Percentiles rank a stretch among this genome's conserved stretches.
Conservation (phyloP, 1,140 invertebrate genomes). For the Calycopis cecrops region DNA sequence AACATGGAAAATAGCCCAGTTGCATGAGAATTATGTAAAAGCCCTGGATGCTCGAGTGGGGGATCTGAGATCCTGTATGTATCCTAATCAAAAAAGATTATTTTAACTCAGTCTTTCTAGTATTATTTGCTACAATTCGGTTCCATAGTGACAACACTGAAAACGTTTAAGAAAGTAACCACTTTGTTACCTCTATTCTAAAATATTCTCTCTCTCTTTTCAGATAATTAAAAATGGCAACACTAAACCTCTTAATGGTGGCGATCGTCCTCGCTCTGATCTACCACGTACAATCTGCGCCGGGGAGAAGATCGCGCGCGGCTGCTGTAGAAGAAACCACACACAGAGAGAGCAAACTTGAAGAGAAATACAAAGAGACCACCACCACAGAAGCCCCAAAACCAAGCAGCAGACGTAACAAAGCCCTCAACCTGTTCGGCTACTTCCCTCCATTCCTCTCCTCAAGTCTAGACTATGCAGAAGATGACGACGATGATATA, state of each 20-base stretch:
- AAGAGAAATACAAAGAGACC: slow-evolving; percentile 54
- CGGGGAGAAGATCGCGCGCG: slow-evolving; percentile 51
- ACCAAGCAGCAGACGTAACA: slow-evolving; percentile 57
- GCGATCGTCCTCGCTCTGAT: slow-evolving; percentile 37
- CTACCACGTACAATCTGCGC: slow-evolving; percentile 41
- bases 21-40: no score
- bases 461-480: slow-evolving; percentile 58
- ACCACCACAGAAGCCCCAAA: slow-evolving; percentile 37
- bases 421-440: slow-evolving; percentile 65
- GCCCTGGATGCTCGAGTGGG: no score
- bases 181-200: no score
- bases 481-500: slow-evolving; percentile 65
- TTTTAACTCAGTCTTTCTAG: no score
- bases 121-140: no score
- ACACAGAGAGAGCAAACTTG: slow-evolving; percentile 49
- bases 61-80: no score
- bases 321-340: slow-evolving; percentile 37
- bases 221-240: slow-evolving; percentile 51
- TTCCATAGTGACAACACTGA: no score
- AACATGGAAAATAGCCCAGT: no score
- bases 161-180: no score
- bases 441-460: slow-evolving; percentile 64
- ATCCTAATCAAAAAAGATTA: no score
- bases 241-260: slow-evolving; percentile 36
- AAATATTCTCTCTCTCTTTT: slow-evolving; percentile 29